Evolutionary conservation across 2,797 vertebrate species (phyloP), one percentile per base, ranked within the genome.

Genomic region (Micropoecilia bifurca): DNA sequence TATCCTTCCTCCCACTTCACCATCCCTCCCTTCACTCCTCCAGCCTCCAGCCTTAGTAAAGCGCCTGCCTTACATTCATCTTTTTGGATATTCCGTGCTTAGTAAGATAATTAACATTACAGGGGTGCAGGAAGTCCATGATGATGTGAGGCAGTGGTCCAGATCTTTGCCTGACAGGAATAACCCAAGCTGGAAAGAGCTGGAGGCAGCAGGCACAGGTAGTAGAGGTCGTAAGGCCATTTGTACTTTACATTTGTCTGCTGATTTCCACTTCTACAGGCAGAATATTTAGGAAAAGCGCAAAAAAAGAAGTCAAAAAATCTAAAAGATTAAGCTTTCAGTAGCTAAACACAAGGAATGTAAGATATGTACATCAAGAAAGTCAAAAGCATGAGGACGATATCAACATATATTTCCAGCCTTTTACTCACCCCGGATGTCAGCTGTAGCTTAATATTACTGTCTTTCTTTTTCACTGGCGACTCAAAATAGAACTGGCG

Each of bases 51-150:
- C 87, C 88, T 91, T 88, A 85, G 90, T 89, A 91, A 93, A 93
- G 88, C 90, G 91, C 86, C 93, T 88, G 92, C 92, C 90, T 88
- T 92, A 90, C 91, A 94, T 95, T 94, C 90, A 94, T 95, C 95
- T 95, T 72, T 72, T 83, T 83, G 79, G 84, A 87, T 94, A 95
- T 93, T 94, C 88, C 90, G 80, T 50, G 87, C 87, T 93, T 83
- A 81, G 93, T 95, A 92, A 90, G 91, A 93, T 94, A 92, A 95
- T 96, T 94, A 95, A 92, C 93, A 91, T 86, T 83, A 90, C 71
- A 80, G 82, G 77, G 76, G 78, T 55, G 84, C 59, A 89, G 87
- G 87, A 87, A 85, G 82, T 89, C 85, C 82, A 71, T 79, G 83
- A 91, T 92, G 88, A 93, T 89, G 83, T 81, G 85, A 93, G 82